These are phyloP conservation scores for Chymomyza fuscimana DNA, from an alignment of 2,888 invertebrate species.

Conservation along the genomic window DNA sequence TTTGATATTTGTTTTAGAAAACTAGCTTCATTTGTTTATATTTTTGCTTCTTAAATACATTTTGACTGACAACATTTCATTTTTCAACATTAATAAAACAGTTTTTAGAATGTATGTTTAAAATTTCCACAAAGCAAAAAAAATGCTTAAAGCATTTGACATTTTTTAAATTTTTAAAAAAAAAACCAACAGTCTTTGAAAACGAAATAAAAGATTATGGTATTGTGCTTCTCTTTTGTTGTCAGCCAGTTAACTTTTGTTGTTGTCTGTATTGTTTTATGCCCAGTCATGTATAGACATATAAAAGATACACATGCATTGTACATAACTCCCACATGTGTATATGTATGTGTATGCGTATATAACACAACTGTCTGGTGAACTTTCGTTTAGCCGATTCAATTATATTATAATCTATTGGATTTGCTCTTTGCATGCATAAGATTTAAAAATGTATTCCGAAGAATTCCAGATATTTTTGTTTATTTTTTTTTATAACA, in stretches of 20 bases:
- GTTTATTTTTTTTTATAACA: background rate
- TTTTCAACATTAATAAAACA: no score
- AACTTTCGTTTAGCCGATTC: conserved; percentile 45
- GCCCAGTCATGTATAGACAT: background rate
- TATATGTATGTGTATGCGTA: background rate
- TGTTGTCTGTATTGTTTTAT: conserved; percentile 4
- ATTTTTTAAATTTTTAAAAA: no score
- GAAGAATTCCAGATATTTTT: conserved; percentile 35
- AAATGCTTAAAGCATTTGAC: no score
- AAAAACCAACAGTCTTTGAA: no score
- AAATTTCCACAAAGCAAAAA: no score
- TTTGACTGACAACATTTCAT: no score
- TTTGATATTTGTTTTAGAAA: no score
- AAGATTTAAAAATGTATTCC: conserved; percentile 31
- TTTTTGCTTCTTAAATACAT: no score
- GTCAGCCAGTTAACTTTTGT: conserved; percentile 42
- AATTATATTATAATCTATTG: conserved; percentile 62
- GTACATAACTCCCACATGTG: background rate
- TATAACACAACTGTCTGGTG: background rate
- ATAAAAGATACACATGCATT: background rate
- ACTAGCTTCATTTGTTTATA: no score
- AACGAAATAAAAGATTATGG: no score
- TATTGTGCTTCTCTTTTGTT: background rate
- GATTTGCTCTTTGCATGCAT: conserved; percentile 44
- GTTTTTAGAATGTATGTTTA: no score